A percentile compares a stretch with the other conserved stretches of the same genome.
Evolutionary conservation across 2,888 invertebrate genomes (phyloP).

Genomic region (Coleophora flavipennella): DNA sequence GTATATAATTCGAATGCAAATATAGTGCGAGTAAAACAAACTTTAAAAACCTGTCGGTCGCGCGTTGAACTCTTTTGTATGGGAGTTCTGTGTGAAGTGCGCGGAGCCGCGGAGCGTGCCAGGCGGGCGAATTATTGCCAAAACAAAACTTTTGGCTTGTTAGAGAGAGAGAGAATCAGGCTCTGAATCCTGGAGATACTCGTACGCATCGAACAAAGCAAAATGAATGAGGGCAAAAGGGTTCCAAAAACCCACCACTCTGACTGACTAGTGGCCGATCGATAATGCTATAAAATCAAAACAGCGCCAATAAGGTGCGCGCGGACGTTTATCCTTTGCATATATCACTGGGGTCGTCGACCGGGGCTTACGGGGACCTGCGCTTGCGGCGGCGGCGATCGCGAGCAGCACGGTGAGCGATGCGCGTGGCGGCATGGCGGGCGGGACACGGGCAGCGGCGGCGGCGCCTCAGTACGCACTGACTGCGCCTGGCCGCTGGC

Average conservation of each 20-base stretch:
- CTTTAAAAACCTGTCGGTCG: conserved; percentile 8
- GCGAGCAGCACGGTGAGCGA: conserved; percentile 23
- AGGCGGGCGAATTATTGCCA: neutral
- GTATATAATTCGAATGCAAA: too few relatives aligned
- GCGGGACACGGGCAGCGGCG: conserved; percentile 15
- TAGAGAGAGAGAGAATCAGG: too few relatives aligned
- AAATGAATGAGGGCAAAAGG: too few relatives aligned
- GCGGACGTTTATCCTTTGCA: conserved; percentile 32
- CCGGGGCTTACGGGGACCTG: conserved; percentile 52
- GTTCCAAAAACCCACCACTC: too few relatives aligned
- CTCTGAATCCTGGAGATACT: neutral
- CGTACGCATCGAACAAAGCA: too few relatives aligned
- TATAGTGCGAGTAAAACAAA: too few relatives aligned
- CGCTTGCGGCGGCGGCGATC: conserved; percentile 27
- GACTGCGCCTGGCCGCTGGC: conserved; percentile 2
- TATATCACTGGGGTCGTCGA: conserved; percentile 57
- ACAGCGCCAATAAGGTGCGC: conserved; percentile 10
- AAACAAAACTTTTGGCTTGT: too few relatives aligned
- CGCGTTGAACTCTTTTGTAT: conserved; percentile 47
- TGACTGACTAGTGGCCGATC: neutral
- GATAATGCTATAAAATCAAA: conserved; percentile 13
- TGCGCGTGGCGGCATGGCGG: conserved; percentile 17
- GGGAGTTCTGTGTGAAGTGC: too few relatives aligned
- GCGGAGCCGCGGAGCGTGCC: neutral
- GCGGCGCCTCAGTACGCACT: conserved; percentile 10